Evolutionary conservation across 1,140 invertebrate species (phyloP).

Genomic region (Papilio glaucus): DNA sequence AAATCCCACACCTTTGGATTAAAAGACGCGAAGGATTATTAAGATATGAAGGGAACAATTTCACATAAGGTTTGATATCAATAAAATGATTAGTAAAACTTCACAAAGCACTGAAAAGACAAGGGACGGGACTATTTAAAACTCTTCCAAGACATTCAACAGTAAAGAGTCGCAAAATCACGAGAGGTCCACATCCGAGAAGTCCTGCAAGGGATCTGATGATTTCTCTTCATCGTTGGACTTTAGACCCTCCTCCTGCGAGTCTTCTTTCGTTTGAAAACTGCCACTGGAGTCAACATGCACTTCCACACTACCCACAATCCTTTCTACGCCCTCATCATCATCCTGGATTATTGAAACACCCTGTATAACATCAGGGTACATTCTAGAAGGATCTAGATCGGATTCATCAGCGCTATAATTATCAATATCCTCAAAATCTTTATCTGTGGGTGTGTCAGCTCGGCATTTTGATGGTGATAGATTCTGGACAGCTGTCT

Average conservation of each 20-base stretch:
- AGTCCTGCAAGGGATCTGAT: slow-evolving; percentile 63
- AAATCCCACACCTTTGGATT: no score
- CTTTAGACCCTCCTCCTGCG: slow-evolving; percentile 46
- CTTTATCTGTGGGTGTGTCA: slow-evolving; percentile 55
- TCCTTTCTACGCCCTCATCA: slow-evolving; percentile 26
- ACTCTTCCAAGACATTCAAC: slow-evolving; percentile 54
- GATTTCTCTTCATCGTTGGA: slow-evolving; percentile 40
- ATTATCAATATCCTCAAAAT: slow-evolving; percentile 57
- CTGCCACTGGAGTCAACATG: slow-evolving; percentile 31
- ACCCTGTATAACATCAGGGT: slow-evolving; percentile 37
- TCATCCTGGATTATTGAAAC: slow-evolving; percentile 21
- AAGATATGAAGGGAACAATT: no score
- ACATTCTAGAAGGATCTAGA: slow-evolving; percentile 11
- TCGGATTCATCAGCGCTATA: slow-evolving; percentile 49
- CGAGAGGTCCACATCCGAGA: slow-evolving; percentile 67
- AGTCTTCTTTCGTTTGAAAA: slow-evolving; percentile 39
- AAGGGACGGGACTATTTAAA: no score
- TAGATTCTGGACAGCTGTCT: slow-evolving; percentile 67
- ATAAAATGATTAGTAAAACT: no score
- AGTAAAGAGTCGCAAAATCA: slow-evolving; percentile 68
- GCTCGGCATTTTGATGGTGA: slow-evolving; percentile 59
- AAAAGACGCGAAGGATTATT: no score
- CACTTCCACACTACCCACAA: slow-evolving; percentile 20
- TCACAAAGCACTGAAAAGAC: no score
- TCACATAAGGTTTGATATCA: no score